Percentiles rank a stretch among this genome's conserved stretches.
Evolutionary conservation across 92 coral and sea anemone species (phyloP).

Genomic region (Umimayanthus chanpuru): DNA sequence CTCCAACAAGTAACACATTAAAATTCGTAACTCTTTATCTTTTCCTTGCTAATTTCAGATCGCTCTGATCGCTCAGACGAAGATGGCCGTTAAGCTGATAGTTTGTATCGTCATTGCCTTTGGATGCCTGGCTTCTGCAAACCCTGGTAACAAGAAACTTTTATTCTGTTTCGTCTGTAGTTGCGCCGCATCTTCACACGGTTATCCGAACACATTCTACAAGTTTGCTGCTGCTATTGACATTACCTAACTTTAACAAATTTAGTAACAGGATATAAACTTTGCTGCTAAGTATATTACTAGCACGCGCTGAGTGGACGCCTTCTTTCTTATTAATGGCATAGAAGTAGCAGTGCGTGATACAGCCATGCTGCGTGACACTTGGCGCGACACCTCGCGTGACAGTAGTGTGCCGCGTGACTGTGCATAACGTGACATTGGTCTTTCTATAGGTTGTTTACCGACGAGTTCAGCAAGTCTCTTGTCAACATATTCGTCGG

Average conservation of each 20-base stretch:
- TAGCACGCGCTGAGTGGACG: slow-evolving; percentile 48
- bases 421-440: slow-evolving; percentile 91
- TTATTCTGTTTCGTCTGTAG: background rate
- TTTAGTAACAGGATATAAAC: too few relatives aligned
- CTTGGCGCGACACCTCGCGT: slow-evolving; percentile 82
- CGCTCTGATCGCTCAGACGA: background rate
- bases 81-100: background rate
- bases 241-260: too few relatives aligned
- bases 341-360: slow-evolving; percentile 89
- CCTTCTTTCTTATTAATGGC: slow-evolving; percentile 77
- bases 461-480: slow-evolving; percentile 84
- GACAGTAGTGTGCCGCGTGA: slow-evolving; percentile 85
- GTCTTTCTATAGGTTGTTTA: slow-evolving; percentile 74
- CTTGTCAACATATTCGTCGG: slow-evolving; percentile 87
- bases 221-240: too few relatives aligned
- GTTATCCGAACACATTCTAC: background rate
- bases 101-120: background rate
- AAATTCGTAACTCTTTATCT: background rate
- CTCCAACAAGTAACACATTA: too few relatives aligned
- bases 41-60: background rate
- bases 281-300: too few relatives aligned
- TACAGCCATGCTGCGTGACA: slow-evolving; percentile 91
- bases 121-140: slow-evolving; percentile 35
- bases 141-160: slow-evolving; percentile 18
- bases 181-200: background rate